Evolutionary conservation across 2,888 invertebrate genomes (phyloP).

Genomic region (Chamaedrilus cognettii): DNA sequence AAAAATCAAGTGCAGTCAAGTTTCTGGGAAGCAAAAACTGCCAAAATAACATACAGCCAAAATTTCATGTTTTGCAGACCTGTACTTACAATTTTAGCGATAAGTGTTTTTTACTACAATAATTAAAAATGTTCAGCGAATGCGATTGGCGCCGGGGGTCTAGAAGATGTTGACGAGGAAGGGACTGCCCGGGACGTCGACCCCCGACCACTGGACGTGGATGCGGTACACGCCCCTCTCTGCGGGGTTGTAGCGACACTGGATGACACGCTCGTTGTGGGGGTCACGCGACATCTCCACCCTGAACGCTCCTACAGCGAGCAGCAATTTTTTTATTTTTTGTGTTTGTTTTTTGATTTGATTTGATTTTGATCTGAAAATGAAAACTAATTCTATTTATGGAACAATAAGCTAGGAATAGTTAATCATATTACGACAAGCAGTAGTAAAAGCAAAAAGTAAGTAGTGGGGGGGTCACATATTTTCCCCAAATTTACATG

Average conservation of each 20-base stretch:
- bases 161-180: conserved; percentile 99
- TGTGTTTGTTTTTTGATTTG: neutral
- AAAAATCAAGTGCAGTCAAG: too few relatives aligned
- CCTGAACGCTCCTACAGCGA: conserved; percentile 80
- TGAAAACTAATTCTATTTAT: neutral
- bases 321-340: too few relatives aligned
- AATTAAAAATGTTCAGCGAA: conserved; percentile 84
- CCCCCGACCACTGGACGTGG: conserved; percentile 91
- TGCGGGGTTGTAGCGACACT: conserved; percentile 98
- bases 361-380: neutral
- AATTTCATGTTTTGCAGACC: too few relatives aligned
- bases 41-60: too few relatives aligned
- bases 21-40: too few relatives aligned
- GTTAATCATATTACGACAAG: too few relatives aligned
- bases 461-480: too few relatives aligned
- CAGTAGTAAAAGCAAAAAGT: too few relatives aligned
- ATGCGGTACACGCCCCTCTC: conserved; percentile 98
- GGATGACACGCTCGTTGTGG: conserved; percentile 95
- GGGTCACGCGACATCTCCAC: conserved; percentile 99
- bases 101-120: too few relatives aligned
- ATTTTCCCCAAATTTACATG: too few relatives aligned
- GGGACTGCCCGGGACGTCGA: conserved; percentile 96
- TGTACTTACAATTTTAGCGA: too few relatives aligned
- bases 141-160: conserved; percentile 96
- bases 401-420: too few relatives aligned